Base-by-base conservation (phyloP, 2,888 invertebrate genomes). In the Frankliniella intonsa region DNA sequence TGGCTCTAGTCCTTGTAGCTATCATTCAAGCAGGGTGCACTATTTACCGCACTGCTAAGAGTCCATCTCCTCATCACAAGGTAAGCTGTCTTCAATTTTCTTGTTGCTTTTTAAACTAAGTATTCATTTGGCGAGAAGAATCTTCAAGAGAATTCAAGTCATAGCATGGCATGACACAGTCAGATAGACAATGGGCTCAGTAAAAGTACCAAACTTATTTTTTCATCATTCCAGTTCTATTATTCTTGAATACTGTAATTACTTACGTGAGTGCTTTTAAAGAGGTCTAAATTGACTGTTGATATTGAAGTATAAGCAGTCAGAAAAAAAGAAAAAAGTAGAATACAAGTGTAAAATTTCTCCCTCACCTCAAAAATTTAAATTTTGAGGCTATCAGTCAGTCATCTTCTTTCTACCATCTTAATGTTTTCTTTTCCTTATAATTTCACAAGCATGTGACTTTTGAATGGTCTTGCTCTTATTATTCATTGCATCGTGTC, bases 1-100 rank as follows among this genome's bases (percentile, higher is more conserved):
- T 91, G 0, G 95, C 95, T 0, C 88, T 97, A 80, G 89, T 96
- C 55, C 89, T 95, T 27, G 91, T 97, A 76, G 95, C 95, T 0
- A 85, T 96, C 17, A 89, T 97, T 80, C 97, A 97, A 89, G 96
- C 96, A 0, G 92, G 90, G 81, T 95, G 96, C 87, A 96, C 96
- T 2, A 91, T 97, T 80, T 93, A 94, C 88, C 91, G 92, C 85
- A 91, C 92, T 0, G 91, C 91, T 27, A 90, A 90, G 85, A 87
- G 65, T 87, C 88, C 84, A n/a, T 84, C 87, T 19, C 89, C 90
- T 83, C 90, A 90, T 84, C 91, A 91, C 86, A 94, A 95, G 93
- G 95, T 94, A 90, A 89, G 82, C 62, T 50, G 10, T 50, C 22
- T 38, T 38, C 11, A 7, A 62, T 7, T n/a, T 62, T 76, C 8